These are phyloP conservation scores for Rotaria sp. DNA, from an alignment of 2,888 invertebrate species.

Conservation along the genomic window DNA sequence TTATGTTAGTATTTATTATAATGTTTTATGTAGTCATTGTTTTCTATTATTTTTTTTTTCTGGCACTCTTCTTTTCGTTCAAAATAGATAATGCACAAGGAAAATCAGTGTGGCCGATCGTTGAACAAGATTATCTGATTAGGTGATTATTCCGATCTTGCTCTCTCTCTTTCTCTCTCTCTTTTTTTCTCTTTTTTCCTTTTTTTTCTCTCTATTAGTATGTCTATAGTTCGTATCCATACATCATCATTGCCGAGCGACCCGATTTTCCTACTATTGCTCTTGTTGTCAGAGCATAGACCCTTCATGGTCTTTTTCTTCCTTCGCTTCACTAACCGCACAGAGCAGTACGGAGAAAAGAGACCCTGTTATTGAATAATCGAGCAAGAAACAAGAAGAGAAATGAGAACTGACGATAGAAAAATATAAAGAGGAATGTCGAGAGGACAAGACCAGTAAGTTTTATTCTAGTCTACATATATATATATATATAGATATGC, in stretches of 20 bases:
- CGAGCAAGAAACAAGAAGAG: neutral
- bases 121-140: constrained; percentile 12
- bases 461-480: neutral
- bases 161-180: neutral
- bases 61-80: neutral
- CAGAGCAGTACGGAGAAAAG: neutral
- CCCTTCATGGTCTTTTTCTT: constrained; percentile 22
- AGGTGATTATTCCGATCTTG: constrained; percentile 4
- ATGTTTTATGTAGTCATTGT: neutral
- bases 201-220: neutral
- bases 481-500: no score
- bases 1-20: neutral
- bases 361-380: constrained; percentile 21
- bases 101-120: constrained; percentile 19
- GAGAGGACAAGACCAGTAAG: neutral
- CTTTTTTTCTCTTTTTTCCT: neutral
- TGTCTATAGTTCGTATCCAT: constrained; percentile 17
- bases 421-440: neutral
- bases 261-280: neutral
- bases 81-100: neutral
- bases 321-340: constrained; percentile 21
- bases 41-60: neutral
- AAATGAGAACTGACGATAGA: constrained; percentile 22
- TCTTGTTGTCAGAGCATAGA: constrained; percentile 6
- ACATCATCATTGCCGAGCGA: constrained; percentile 5